Evolutionary conservation across 2,888 invertebrate species (phyloP).

Genomic region (Oligia latruncula): DNA sequence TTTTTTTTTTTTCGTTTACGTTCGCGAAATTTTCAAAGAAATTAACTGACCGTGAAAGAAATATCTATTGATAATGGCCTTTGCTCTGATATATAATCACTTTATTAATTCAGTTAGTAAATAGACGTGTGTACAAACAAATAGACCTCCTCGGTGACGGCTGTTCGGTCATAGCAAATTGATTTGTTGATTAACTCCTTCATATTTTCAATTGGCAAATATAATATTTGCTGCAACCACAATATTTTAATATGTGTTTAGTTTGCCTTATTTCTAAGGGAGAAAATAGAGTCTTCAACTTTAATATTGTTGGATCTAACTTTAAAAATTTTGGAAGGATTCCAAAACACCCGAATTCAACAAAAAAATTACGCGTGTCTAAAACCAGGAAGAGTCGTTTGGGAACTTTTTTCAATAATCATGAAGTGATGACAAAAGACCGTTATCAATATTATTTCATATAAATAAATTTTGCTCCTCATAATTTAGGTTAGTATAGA

Average conservation of each 20-base stretch:
- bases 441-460: background rate
- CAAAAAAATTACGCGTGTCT: background rate
- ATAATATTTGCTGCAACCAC: constrained; percentile 2
- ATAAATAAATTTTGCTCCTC: background rate
- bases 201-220: constrained; percentile 31
- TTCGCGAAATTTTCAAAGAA: constrained; percentile 34
- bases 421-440: background rate
- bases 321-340: background rate
- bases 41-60: constrained; percentile 40
- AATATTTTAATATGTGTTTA: background rate
- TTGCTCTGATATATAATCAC: constrained; percentile 36
- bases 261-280: background rate
- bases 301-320: background rate
- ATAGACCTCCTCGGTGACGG: constrained; percentile 22
- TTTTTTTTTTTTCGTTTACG: no score
- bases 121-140: constrained; percentile 22
- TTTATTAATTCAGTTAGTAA: constrained; percentile 41
- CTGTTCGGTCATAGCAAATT: constrained; percentile 34
- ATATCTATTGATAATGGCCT: constrained; percentile 32
- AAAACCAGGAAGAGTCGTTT: background rate
- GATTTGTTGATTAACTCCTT: constrained; percentile 33
- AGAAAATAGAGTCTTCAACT: background rate
- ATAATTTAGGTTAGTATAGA: constrained; percentile 5
- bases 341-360: background rate
- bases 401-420: background rate